These are phyloP conservation scores for Nebria brevicollis DNA, from an alignment of 2,888 invertebrate species.

Conservation along the genomic window DNA sequence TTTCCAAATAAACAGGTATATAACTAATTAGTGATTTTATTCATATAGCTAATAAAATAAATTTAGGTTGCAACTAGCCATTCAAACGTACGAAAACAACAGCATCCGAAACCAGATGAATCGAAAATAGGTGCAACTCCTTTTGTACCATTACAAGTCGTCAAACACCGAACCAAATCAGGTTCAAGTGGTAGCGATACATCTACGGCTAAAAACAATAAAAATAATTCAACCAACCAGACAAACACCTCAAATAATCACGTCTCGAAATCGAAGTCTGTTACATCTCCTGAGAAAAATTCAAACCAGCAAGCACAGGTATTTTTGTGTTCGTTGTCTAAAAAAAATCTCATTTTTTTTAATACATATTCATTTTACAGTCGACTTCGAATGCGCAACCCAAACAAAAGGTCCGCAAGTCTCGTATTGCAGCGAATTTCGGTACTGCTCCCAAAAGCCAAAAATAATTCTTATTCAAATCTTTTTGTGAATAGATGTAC, in stretches of 20 bases:
- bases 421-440: slow-evolving; percentile 59
- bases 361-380: slow-evolving; percentile 21
- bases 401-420: slow-evolving; percentile 52
- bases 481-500: slow-evolving; percentile 18
- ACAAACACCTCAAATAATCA: background rate
- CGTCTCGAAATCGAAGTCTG: background rate
- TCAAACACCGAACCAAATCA: slow-evolving; percentile 59
- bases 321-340: background rate
- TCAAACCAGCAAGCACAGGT: slow-evolving; percentile 27
- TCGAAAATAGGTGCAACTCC: slow-evolving; percentile 55
- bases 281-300: slow-evolving; percentile 18
- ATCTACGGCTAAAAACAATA: background rate
- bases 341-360: slow-evolving; percentile 9
- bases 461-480: background rate
- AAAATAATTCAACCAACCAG: background rate
- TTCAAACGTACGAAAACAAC: background rate
- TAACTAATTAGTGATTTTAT: background rate
- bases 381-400: slow-evolving; percentile 21
- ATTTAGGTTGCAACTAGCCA: background rate
- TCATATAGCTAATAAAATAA: background rate
- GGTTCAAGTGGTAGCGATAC: background rate
- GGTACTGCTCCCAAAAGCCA: slow-evolving; percentile 13
- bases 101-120: slow-evolving; percentile 27
- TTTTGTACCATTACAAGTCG: slow-evolving; percentile 68
- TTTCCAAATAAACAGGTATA: background rate